phyloP scores from a whole-genome alignment of 2,888 invertebrate genomes.

The Vesta saturnalis region DNA sequence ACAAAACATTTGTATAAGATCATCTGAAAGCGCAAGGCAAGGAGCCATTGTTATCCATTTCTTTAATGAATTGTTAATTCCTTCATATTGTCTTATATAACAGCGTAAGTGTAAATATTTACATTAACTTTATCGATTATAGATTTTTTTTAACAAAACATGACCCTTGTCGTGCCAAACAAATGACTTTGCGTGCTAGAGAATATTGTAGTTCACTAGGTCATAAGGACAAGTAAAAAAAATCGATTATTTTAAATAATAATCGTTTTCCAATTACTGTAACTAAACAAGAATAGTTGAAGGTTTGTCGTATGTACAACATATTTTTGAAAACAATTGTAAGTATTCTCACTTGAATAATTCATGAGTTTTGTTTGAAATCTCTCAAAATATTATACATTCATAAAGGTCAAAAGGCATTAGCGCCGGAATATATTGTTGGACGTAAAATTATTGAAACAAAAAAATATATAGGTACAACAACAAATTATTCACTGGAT shows the following conservation, averaged over 20 bases:
- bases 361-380: neutral
- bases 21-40: too few species aligned
- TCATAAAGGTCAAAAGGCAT: slow-evolving; percentile 9
- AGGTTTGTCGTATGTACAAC: too few species aligned
- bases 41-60: neutral
- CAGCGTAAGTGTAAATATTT: neutral
- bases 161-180: slow-evolving; percentile 21
- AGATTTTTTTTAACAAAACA: slow-evolving; percentile 13
- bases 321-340: neutral
- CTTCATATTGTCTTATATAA: slow-evolving; percentile 4
- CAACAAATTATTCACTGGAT: slow-evolving; percentile 6
- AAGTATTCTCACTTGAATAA: neutral
- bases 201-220: slow-evolving; percentile 27
- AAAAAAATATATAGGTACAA: neutral
- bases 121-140: slow-evolving; percentile 15
- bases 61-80: neutral
- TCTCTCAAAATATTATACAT: slow-evolving; percentile 2
- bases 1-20: too few species aligned
- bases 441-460: neutral
- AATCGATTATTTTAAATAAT: slow-evolving; percentile 12
- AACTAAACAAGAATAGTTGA: neutral
- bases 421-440: neutral
- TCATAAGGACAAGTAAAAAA: slow-evolving; percentile 32
- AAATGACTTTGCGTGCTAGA: slow-evolving; percentile 24
- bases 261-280: neutral